Evolutionary conservation across 2,888 invertebrate genomes (phyloP), one percentile per base, ranked within the genome.

Genomic region (Silvanus unidentatus): DNA sequence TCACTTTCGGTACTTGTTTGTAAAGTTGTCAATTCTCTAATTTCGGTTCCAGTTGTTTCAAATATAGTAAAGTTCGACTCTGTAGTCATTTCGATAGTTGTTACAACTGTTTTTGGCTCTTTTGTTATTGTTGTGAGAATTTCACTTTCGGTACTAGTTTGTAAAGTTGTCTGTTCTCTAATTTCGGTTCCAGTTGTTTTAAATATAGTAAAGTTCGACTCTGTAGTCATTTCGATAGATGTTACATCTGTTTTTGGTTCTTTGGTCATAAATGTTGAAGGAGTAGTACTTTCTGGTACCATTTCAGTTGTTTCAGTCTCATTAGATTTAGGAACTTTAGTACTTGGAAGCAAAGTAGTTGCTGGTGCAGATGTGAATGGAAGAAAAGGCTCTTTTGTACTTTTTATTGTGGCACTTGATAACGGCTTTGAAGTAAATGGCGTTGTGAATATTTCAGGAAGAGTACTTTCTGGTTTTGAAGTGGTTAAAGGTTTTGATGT

Each of bases 241-340:
- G 34, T 41, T 49, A 8, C 28, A 39, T 12, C 1, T 36, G 32
- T 14, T 39, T 22, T 22, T 22, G 22, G 22, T 22, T 22, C 22
- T 22, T 5, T 22, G 3, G 22, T 22, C 3, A 5, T 22, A n/a
- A n/a, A n/a, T 22, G 8, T 22, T 22, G 3, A 5, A 3, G 22
- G 8, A 22, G 22, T 22, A 5, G 3, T 42, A 14, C 27, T 22
- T 22, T 22, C 4, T n/a, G 8, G 22, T 22, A 5, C 8, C 22
- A 5, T 39, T 15, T 12, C 32, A 42, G 5, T 44, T 38, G 12
- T 11, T 45, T 38, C 37, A n/a, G n/a, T n/a, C n/a, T n/a, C n/a
- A n/a, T n/a, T n/a, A n/a, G n/a, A n/a, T n/a, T n/a, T n/a, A n/a
- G n/a, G n/a, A n/a, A 5, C 22, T 22, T 3, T 22, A 22, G 22